Evolutionary conservation across 2,113 vertebrate genomes (phyloP).

Genomic region (Laterallus jamaicensis): DNA sequence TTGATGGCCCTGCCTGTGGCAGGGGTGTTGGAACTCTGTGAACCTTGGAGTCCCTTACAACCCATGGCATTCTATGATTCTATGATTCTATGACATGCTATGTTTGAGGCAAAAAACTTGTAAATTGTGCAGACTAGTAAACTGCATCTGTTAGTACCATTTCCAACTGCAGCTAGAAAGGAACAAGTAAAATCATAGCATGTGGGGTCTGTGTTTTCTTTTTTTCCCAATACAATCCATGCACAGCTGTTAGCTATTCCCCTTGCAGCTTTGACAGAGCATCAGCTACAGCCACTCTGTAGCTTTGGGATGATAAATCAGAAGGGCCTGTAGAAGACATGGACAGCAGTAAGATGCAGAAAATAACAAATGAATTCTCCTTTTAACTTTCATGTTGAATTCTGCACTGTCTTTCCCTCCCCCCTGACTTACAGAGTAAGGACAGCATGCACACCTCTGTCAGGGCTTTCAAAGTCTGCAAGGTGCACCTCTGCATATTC

Average conservation of each 20-base stretch:
- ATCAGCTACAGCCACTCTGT: conserved; percentile 24
- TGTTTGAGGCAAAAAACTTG: background rate
- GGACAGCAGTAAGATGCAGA: background rate
- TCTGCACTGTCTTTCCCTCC: background rate
- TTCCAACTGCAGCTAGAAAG: background rate
- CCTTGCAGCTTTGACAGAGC: conserved; percentile 23
- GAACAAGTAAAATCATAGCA: background rate
- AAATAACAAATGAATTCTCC: conserved; percentile 20
- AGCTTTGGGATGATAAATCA: conserved; percentile 53
- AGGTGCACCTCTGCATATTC: background rate
- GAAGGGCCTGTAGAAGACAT: background rate
- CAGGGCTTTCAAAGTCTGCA: background rate
- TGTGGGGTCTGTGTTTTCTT: background rate
- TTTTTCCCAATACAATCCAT: background rate
- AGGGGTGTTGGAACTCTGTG: no score
- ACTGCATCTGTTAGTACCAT: background rate
- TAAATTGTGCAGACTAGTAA: background rate
- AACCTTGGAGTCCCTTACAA: no score
- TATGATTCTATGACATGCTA: background rate
- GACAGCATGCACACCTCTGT: background rate
- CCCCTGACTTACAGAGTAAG: background rate
- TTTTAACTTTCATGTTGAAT: conserved; percentile 32
- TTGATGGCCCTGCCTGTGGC: no score
- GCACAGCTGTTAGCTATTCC: conserved; percentile 53
- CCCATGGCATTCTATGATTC: no score